Base-by-base conservation (phyloP, 1,140 invertebrate species). In the Ceratoteleas bidentatus region DNA sequence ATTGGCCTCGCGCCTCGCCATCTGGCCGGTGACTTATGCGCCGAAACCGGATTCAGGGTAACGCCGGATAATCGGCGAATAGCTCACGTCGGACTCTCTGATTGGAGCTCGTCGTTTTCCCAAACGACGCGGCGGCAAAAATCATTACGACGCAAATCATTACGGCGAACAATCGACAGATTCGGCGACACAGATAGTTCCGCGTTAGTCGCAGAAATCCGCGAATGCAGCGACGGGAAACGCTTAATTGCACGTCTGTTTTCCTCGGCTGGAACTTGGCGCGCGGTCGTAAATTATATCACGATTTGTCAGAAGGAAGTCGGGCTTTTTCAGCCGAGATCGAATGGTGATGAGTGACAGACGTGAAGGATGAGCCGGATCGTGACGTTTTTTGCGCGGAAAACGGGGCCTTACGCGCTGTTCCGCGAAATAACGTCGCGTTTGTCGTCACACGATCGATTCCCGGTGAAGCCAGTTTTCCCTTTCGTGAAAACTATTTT, bases 231-330 rank as follows among this genome's bases (percentile, higher is more conserved):
- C 53, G 68, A 47, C 58, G 56, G 68, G 58, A 72, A 62, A 47
- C 50, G 47, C 49, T 72, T 62, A 72, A 72, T 72, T 72, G 58
- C 47, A 43, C 15, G 38, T 9, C 38, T 62, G 68, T 72, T 72
- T 53, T 72, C 53, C 58, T 72, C 9, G 2, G 5, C 33, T 45
- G 16, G 43, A 61, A 70, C 47, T 70, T 47, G 38, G 40, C 33
- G 53, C 36, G 66, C 33, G 49, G 15, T 53, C 43, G 24, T 68
- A 69, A 69, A 69, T 69, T 58, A 40, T 68, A 40, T 24, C 4
- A n/a, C n/a, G n/a, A 24, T 24, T 24, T 24, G 24, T 24, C 24
- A 24, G 24, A 4, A 24, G 24, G 24, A 24, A 24, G 24, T 24
- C 24, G 24, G 24, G 24, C 24, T 24, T 24, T 24, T 24, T 24